A percentile compares a stretch with the other conserved stretches of the same genome.
Conservation (phyloP, 1,140 invertebrate species). For the Palaemon carinicauda region DNA sequence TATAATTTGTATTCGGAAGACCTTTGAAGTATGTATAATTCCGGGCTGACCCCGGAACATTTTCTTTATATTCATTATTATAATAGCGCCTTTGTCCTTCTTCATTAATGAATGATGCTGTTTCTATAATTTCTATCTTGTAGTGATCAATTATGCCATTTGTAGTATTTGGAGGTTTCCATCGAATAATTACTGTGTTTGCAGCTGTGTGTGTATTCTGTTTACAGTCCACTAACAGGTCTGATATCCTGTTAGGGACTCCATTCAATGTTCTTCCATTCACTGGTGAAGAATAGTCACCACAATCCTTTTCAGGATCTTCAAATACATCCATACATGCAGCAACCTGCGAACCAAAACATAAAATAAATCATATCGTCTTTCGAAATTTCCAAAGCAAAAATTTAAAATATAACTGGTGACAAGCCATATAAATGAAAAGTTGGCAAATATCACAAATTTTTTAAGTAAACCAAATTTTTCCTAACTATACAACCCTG, state of each 20-base stretch:
- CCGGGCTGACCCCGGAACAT: constrained; percentile 33
- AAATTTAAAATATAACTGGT: no score
- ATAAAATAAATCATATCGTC: background rate
- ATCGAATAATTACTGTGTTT: constrained; percentile 31
- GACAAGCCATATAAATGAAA: no score
- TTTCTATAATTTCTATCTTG: constrained; percentile 38
- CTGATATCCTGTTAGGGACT: constrained; percentile 13
- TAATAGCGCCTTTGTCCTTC: constrained; percentile 43
- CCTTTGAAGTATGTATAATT: constrained; percentile 52
- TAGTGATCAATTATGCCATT: constrained; percentile 47
- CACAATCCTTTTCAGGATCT: constrained; percentile 32
- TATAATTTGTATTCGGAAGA: constrained; percentile 64
- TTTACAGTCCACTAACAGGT: constrained; percentile 17
- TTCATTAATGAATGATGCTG: constrained; percentile 45
- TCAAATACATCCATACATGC: constrained; percentile 66
- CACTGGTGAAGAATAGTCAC: constrained; percentile 11
- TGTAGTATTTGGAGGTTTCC: constrained; percentile 34
- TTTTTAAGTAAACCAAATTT: no score
- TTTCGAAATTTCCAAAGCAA: no score
- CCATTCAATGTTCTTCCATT: constrained; percentile 24
- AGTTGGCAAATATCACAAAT: no score
- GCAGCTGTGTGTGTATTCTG: constrained; percentile 41
- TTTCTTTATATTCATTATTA: constrained; percentile 38
- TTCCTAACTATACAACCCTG: no score
- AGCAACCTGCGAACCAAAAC: constrained; percentile 67